Percentiles rank a stretch among this genome's conserved stretches.
Conservation (phyloP, 2,113 vertebrate species). For the Phalacrocorax pelagicus region DNA sequence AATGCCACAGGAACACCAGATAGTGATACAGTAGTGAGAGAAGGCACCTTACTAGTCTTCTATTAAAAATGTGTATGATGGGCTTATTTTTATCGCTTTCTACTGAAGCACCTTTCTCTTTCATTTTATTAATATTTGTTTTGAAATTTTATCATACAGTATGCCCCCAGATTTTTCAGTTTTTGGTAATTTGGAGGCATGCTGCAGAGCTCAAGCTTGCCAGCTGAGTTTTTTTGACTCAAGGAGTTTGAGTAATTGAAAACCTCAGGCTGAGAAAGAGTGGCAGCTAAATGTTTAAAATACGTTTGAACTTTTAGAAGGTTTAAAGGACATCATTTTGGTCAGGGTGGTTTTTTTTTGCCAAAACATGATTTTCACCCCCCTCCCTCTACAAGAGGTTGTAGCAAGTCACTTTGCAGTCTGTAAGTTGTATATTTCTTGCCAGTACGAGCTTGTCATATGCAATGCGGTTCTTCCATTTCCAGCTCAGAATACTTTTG, state of each 20-base stretch:
- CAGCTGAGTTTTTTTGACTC: not conserved
- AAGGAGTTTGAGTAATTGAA: not conserved
- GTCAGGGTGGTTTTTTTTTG: not conserved
- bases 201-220: not conserved
- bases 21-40: not conserved
- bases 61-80: not conserved
- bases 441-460: not conserved
- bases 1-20: not conserved
- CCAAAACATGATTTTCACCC: not conserved
- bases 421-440: not conserved
- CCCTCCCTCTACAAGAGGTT: not conserved
- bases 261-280: not conserved
- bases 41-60: slow-evolving; percentile 16
- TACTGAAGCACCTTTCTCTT: slow-evolving; percentile 26
- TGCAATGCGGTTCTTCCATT: not conserved
- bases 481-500: not conserved
- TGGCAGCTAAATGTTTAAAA: not conserved
- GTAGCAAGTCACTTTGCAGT: not conserved
- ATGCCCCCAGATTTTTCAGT: not conserved
- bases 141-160: not conserved
- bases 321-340: slow-evolving; percentile 3
- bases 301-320: not conserved
- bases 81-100: not conserved
- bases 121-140: not conserved
- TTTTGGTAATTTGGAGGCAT: not conserved